phyloP scores from a whole-genome alignment of 2,113 vertebrate species.

The Equus quagga region DNA sequence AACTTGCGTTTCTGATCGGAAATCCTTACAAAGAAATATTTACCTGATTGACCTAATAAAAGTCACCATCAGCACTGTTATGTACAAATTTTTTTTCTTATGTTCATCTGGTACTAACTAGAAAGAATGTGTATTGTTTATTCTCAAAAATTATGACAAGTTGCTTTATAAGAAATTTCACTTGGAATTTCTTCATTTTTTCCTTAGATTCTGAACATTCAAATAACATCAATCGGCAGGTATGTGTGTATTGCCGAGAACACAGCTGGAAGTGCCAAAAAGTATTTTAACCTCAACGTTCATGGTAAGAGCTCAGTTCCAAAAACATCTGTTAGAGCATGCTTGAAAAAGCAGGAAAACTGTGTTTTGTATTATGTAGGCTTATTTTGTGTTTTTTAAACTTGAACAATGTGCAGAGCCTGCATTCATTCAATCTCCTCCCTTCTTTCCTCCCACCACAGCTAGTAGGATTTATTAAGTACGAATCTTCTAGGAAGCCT shows the following conservation, averaged over 20 bases:
- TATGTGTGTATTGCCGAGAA: conserved; percentile 95
- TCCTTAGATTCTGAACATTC: conserved; percentile 91
- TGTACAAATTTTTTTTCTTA: neutral
- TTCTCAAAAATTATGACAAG: neutral
- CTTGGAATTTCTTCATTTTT: conserved; percentile 59
- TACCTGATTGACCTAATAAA: neutral
- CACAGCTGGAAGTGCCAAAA: conserved; percentile 94
- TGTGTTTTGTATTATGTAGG: neutral
- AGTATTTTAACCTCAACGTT: conserved; percentile 95
- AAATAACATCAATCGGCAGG: conserved; percentile 94
- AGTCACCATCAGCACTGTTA: neutral
- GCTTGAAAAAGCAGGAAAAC: neutral
- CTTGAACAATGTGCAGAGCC: conserved; percentile 17
- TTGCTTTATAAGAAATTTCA: conserved; percentile 25
- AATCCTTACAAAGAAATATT: neutral
- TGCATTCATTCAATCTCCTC: neutral
- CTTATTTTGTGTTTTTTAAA: conserved; percentile 27
- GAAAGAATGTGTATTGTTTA: neutral
- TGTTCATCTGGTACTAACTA: neutral
- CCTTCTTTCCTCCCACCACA: neutral
- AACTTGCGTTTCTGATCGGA: neutral
- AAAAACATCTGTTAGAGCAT: neutral
- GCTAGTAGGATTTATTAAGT: neutral
- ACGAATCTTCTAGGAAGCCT: neutral
- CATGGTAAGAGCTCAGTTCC: conserved; percentile 90